These are phyloP conservation scores for Dinomys branickii DNA, from an alignment of 2,113 vertebrate genomes.

Conservation along the genomic window DNA sequence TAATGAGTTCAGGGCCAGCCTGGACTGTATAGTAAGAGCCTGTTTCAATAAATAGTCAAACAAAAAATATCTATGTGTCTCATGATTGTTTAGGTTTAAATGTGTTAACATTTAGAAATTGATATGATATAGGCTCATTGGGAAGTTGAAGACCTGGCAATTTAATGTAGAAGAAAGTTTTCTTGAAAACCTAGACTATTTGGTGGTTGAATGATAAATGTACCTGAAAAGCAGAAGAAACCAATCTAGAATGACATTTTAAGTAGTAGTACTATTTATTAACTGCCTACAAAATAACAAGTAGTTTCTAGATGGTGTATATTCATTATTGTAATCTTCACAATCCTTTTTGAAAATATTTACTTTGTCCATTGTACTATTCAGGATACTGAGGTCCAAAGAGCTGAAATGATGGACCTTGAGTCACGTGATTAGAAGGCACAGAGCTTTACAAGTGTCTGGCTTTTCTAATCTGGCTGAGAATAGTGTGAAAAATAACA, in stretches of 20 bases:
- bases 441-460: not conserved
- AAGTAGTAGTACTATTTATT: not conserved
- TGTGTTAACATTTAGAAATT: not conserved
- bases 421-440: not conserved
- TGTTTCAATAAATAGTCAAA: no score
- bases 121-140: not conserved
- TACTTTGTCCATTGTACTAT: not conserved
- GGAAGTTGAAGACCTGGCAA: not conserved
- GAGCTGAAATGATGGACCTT: not conserved
- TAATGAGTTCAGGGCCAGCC: no score
- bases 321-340: slow-evolving; percentile 24
- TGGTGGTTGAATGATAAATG: not conserved
- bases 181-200: slow-evolving; percentile 24
- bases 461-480: not conserved
- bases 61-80: not conserved
- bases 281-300: not conserved
- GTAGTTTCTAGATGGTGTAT: not conserved
- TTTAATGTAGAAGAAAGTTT: not conserved
- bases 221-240: not conserved
- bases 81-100: not conserved
- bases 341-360: not conserved
- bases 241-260: not conserved
- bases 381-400: not conserved
- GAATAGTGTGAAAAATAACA: slow-evolving; percentile 5
- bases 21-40: no score